Conservation (phyloP, 2,113 vertebrate species). For the Lutjanus erythropterus region DNA sequence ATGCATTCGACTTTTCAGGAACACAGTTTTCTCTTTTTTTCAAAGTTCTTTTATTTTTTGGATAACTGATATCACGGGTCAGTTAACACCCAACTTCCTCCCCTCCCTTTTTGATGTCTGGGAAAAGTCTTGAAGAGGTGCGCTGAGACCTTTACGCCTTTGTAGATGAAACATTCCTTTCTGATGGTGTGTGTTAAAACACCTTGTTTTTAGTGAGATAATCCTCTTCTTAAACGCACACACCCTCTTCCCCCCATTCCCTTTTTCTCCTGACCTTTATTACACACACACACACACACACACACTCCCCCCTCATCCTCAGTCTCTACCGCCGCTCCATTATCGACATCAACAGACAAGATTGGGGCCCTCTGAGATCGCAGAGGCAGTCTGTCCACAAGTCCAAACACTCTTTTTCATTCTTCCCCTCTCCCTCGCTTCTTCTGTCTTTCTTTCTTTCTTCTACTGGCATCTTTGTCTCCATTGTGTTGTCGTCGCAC, state of each 20-base stretch:
- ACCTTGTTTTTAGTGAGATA: slow-evolving; percentile 69
- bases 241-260: slow-evolving; percentile 33
- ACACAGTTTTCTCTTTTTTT: background rate
- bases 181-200: slow-evolving; percentile 63
- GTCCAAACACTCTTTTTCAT: slow-evolving; percentile 75
- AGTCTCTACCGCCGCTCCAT: slow-evolving; percentile 54
- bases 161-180: slow-evolving; percentile 71
- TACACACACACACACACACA: slow-evolving; percentile 37
- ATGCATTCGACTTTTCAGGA: slow-evolving; percentile 56
- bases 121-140: slow-evolving; percentile 55
- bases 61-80: slow-evolving; percentile 46
- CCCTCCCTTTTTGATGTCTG: slow-evolving; percentile 19
- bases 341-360: slow-evolving; percentile 79
- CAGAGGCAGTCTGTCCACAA: slow-evolving; percentile 69
- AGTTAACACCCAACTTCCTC: slow-evolving; percentile 34
- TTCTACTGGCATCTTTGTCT: slow-evolving; percentile 55
- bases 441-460: slow-evolving; percentile 43
- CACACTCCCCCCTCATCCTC: slow-evolving; percentile 22
- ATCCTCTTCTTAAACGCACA: slow-evolving; percentile 65
- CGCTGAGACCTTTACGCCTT: slow-evolving; percentile 65
- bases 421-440: slow-evolving; percentile 37
- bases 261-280: slow-evolving; percentile 59
- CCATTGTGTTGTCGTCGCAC: slow-evolving; percentile 70
- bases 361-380: slow-evolving; percentile 74
- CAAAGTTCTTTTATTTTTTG: slow-evolving; percentile 26